Conservation (phyloP, 2,113 vertebrate species). For the Ginglymostoma cirratum region DNA sequence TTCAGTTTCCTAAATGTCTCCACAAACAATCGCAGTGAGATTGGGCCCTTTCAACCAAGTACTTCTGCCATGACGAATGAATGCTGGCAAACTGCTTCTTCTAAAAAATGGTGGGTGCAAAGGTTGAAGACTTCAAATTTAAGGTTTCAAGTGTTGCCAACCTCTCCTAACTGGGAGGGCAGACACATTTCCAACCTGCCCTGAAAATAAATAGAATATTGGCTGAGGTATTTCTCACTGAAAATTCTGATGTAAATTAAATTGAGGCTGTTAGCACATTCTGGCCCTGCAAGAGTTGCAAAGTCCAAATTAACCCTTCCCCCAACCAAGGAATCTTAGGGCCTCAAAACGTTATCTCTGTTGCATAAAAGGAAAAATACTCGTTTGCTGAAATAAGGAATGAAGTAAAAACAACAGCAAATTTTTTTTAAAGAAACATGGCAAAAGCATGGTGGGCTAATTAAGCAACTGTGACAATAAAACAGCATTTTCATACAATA, state of each 20-base stretch:
- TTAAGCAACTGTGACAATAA: neutral
- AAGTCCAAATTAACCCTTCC: neutral
- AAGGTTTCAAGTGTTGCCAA: neutral
- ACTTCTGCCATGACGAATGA: neutral
- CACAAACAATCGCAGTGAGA: neutral
- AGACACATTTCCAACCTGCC: neutral
- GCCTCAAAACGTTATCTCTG: neutral
- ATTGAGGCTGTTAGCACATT: neutral
- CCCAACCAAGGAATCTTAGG: neutral
- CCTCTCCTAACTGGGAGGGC: neutral
- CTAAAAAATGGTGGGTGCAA: neutral
- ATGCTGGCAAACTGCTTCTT: neutral
- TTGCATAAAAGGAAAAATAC: neutral
- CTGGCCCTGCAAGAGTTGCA: neutral
- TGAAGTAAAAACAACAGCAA: neutral
- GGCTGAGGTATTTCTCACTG: neutral
- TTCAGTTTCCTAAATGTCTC: neutral
- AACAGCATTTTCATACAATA: neutral
- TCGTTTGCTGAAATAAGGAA: neutral
- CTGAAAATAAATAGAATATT: neutral
- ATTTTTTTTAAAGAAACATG: neutral
- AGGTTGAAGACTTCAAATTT: neutral
- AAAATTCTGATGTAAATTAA: neutral
- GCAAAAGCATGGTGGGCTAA: neutral
- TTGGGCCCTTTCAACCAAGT: neutral